phyloP scores from a whole-genome alignment of 1,140 invertebrate species.

The Coptotermes formosanus region DNA sequence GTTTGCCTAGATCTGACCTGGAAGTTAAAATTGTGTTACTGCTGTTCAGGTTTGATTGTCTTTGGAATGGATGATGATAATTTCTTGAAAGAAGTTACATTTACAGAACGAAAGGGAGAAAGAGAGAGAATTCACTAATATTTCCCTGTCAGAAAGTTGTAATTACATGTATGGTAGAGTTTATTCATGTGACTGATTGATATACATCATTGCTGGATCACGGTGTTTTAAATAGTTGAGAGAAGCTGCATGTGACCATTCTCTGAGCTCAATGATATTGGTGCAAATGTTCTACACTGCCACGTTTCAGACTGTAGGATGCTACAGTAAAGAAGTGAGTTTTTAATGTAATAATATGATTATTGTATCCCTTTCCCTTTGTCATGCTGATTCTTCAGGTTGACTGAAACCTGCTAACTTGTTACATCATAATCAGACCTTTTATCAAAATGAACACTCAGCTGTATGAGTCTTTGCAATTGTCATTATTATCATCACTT shows the following conservation, averaged over 20 bases:
- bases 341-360: constrained; percentile 12
- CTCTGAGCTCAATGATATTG: constrained; percentile 1
- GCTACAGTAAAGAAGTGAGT: not conserved
- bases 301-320: not conserved
- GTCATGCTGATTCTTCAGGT: not conserved
- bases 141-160: not conserved
- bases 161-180: not conserved
- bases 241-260: not conserved
- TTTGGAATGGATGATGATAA: not conserved
- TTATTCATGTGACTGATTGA: not conserved
- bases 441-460: not conserved
- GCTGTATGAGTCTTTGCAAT: not conserved
- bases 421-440: not conserved
- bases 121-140: not conserved
- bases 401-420: not conserved
- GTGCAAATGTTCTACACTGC: constrained; percentile 5
- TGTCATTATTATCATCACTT: not conserved
- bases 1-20: not conserved
- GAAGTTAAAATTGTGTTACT: not conserved
- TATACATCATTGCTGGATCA: not conserved
- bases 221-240: not conserved
- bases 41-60: not conserved
- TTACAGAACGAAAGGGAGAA: not conserved
- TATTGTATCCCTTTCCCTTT: not conserved
- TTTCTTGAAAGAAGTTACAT: not conserved